phyloP scores from a whole-genome alignment of 2,888 invertebrate species.

The Trichogramma dendrolimi region DNA sequence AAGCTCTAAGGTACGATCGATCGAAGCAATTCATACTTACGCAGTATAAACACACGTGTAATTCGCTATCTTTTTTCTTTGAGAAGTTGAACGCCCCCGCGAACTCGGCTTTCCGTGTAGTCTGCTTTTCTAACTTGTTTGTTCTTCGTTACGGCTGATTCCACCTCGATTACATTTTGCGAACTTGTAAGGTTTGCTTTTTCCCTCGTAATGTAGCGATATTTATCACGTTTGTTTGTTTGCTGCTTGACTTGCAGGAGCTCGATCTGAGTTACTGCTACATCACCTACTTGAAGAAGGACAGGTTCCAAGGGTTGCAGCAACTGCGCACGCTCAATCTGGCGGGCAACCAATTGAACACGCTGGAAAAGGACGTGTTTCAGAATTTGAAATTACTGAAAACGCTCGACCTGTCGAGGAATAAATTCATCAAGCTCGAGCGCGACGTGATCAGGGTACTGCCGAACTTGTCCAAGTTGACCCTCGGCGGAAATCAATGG shows the following conservation, averaged over 20 bases:
- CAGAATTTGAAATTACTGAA: slow-evolving; percentile 37
- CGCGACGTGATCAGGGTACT: slow-evolving; percentile 13
- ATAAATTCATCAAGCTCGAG: slow-evolving; percentile 40
- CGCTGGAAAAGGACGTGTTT: slow-evolving; percentile 30
- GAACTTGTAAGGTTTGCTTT: no score
- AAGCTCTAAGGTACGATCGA: no score
- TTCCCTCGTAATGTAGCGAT: not conserved
- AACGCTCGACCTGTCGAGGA: slow-evolving; percentile 43
- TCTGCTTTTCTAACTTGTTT: no score
- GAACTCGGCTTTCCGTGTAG: no score
- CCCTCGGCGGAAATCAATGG: slow-evolving; percentile 42
- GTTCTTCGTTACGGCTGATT: no score
- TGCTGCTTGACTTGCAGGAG: slow-evolving; percentile 32
- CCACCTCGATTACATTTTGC: no score
- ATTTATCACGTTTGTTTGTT: not conserved
- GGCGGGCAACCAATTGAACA: slow-evolving; percentile 42
- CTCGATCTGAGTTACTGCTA: slow-evolving; percentile 40
- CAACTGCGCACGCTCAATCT: slow-evolving; percentile 42
- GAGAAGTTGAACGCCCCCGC: no score
- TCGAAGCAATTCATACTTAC: no score
- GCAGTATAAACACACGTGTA: no score
- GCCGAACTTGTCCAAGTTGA: slow-evolving; percentile 12
- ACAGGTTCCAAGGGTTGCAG: slow-evolving; percentile 38
- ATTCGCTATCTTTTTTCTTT: no score
- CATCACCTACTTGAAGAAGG: slow-evolving; percentile 38